Percentiles rank a stretch among this genome's conserved stretches.
Evolutionary conservation across 2,888 invertebrate genomes (phyloP).

Genomic region (Brenthis hecate): DNA sequence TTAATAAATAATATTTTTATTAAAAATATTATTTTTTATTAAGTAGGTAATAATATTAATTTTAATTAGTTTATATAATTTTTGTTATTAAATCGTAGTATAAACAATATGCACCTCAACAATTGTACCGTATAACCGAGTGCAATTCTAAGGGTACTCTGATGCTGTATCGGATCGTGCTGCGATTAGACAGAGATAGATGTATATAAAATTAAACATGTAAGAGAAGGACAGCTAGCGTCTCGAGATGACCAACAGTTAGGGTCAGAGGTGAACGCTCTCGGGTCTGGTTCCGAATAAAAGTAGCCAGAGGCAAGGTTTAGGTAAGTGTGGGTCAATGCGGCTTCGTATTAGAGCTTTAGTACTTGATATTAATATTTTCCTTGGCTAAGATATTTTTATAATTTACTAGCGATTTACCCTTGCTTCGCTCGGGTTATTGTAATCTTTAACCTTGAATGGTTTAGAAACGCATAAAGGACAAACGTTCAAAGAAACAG

Average conservation of each 20-base stretch:
- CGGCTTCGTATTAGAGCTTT: slow-evolving; percentile 13
- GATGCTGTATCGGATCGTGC: slow-evolving; percentile 74
- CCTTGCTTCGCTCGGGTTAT: no score
- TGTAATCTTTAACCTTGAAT: no score
- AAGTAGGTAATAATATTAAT: no score
- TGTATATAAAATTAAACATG: slow-evolving; percentile 38
- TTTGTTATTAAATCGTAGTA: neutral
- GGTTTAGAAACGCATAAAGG: no score
- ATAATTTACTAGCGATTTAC: neutral
- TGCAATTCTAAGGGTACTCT: slow-evolving; percentile 79
- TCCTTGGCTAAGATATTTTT: neutral
- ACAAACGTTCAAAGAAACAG: no score
- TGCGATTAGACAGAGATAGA: slow-evolving; percentile 54
- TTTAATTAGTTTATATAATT: no score
- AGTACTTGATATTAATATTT: slow-evolving; percentile 4
- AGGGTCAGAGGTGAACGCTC: slow-evolving; percentile 81
- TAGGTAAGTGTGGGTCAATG: slow-evolving; percentile 38
- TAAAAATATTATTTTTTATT: no score
- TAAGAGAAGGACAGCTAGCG: slow-evolving; percentile 53
- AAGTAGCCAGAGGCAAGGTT: slow-evolving; percentile 40
- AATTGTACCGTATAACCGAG: slow-evolving; percentile 56
- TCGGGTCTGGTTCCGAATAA: slow-evolving; percentile 55
- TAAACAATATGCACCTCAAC: slow-evolving; percentile 38
- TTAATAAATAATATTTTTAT: no score
- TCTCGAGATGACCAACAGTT: slow-evolving; percentile 78